These are phyloP conservation scores for Lucifuga dentata DNA, from an alignment of 2,113 vertebrate species.

Conservation along the genomic window DNA sequence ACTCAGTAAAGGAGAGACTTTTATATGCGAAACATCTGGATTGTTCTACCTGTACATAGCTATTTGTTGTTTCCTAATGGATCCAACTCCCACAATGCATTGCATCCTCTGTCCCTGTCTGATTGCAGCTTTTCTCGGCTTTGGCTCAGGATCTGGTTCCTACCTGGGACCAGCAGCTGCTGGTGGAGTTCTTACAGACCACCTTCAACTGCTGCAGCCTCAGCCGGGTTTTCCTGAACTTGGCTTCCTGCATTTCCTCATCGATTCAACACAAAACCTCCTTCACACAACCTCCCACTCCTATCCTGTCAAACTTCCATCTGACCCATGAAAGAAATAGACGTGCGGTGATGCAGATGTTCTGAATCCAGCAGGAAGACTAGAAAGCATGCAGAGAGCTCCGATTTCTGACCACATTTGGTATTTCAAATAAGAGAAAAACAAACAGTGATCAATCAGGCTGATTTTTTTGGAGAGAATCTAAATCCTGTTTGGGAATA, in stretches of 20 bases:
- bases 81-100: neutral
- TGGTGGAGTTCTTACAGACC: neutral
- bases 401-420: no score
- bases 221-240: conserved; percentile 66
- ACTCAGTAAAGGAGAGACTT: neutral
- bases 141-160: conserved; percentile 29
- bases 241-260: conserved; percentile 62
- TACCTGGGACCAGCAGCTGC: conserved; percentile 62
- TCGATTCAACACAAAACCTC: conserved; percentile 22
- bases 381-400: no score
- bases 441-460: no score
- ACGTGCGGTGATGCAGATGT: no score
- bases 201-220: no score
- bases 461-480: no score
- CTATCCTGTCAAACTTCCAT: conserved; percentile 16
- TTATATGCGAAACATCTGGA: no score
- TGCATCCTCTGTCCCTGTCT: conserved; percentile 10
- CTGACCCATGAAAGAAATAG: conserved; percentile 3
- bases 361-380: no score
- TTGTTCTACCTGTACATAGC: no score
- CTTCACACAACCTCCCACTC: neutral
- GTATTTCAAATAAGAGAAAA: no score
- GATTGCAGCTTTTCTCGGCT: conserved; percentile 40
- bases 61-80: neutral
- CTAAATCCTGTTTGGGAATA: no score